Base-by-base conservation (phyloP, 2,888 invertebrate species). In the Schrankia costaestrigalis region DNA sequence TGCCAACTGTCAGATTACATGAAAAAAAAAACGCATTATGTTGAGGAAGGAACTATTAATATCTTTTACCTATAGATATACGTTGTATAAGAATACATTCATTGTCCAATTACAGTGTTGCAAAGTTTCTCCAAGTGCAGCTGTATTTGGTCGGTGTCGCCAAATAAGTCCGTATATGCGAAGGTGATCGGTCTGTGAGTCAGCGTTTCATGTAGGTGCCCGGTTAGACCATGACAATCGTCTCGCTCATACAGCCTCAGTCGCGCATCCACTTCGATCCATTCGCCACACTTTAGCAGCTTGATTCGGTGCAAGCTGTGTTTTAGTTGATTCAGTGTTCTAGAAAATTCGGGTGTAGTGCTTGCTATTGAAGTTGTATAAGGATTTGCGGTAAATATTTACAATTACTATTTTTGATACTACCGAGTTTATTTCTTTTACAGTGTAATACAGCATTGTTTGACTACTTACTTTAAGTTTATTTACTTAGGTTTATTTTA, bases 91-190 rank as follows among this genome's bases (percentile, higher is more conserved):
- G 12, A 9, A 13, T 21, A 13, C 24, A 11, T 23, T 29, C 12
- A 12, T 27, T 32, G 30, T 48, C 3, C 10, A 21, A 21, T 41
- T 38, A n/a, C 2, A 56, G 51, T 57, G 57, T 60, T 46, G 41
- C 44, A 37, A 46, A 60, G 64, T 64, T 71, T 70, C 69, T 71
- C 67, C 59, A 55, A 41, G 26, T 35, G 35, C 36, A 40, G 60
- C 63, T 76, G 76, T 72, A 76, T 75, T 73, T 69, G 66, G 68
- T 56, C 69, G 78, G 71, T 76, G 78, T 81, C 78, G 60, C 86
- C 86, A 85, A 87, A 87, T 87, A 87, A 73, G 86, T 85, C 80
- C 80, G 77, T 78, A 74, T 67, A 62, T 56, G 57, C 72, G 84
- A 85, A 87, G 86, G 86, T 83, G 79, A 87, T 78, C 79, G 68